These are phyloP conservation scores for Luidia sarsii DNA, from an alignment of 53 echinoderm and acorn worm genomes.

Conservation along the genomic window DNA sequence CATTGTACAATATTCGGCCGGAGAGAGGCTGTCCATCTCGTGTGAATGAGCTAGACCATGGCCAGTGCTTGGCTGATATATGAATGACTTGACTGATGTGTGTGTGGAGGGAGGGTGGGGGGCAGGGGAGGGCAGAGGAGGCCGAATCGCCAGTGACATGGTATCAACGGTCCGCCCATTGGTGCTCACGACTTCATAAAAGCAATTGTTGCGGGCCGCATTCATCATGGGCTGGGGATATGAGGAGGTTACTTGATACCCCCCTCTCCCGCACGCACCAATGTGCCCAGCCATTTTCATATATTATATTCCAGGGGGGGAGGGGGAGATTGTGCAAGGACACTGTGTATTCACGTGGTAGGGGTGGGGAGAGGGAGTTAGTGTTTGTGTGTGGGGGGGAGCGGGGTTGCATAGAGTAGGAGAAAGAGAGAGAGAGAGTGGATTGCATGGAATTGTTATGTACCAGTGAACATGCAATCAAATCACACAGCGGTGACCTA, in stretches of 20 bases:
- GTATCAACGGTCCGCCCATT: slow-evolving; percentile 11
- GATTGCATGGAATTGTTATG: too few relatives aligned
- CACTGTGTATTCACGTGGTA: slow-evolving; percentile 6
- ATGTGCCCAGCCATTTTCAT: slow-evolving; percentile 47
- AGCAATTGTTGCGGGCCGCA: slow-evolving; percentile 52
- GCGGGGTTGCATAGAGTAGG: too few relatives aligned
- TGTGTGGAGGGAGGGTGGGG: background rate
- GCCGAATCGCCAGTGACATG: slow-evolving; percentile 25
- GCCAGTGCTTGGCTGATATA: background rate
- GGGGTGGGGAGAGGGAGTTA: background rate
- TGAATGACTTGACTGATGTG: background rate
- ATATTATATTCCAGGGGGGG: slow-evolving; percentile 8
- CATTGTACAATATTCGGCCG: background rate
- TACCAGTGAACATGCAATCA: background rate
- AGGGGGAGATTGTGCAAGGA: background rate
- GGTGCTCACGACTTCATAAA: slow-evolving; percentile 22
- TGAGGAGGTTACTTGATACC: slow-evolving; percentile 24
- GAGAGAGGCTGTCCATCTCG: background rate
- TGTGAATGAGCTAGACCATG: background rate
- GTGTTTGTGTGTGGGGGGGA: background rate
- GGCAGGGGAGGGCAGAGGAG: too few relatives aligned
- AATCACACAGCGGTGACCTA: slow-evolving; percentile 23
- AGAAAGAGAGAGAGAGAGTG: too few relatives aligned
- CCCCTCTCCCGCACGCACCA: slow-evolving; percentile 2
- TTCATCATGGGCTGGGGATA: background rate